Conservation (phyloP, 2,113 vertebrate genomes). For the Pollimyrus isidori region DNA sequence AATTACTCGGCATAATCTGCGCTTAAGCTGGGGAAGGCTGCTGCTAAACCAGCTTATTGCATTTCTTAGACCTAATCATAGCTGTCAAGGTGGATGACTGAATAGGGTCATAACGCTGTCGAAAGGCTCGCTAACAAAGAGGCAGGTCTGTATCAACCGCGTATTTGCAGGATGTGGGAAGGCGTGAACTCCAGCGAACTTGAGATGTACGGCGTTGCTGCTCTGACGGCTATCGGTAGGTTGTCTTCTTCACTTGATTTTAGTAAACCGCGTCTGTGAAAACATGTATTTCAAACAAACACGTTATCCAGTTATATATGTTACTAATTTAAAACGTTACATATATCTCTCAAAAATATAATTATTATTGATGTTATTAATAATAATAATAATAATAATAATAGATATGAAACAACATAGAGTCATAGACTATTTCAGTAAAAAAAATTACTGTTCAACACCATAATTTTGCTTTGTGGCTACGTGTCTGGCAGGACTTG, state of each 20-base stretch:
- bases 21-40: background rate
- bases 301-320: background rate
- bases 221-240: slow-evolving; percentile 41
- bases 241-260: slow-evolving; percentile 2
- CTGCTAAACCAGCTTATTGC: slow-evolving; percentile 2
- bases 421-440: background rate
- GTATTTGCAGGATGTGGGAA: slow-evolving; percentile 28
- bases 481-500: background rate
- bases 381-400: background rate
- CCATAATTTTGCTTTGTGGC: background rate
- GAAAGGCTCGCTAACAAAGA: background rate
- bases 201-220: slow-evolving; percentile 30
- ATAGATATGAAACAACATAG: background rate
- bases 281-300: background rate
- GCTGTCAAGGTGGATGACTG: background rate
- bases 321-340: background rate
- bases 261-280: background rate
- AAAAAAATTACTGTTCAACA: background rate
- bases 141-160: background rate
- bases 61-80: slow-evolving; percentile 23
- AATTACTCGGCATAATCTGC: background rate
- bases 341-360: background rate
- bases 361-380: background rate
- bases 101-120: background rate
- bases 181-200: slow-evolving; percentile 28